These are phyloP conservation scores for Teinopalpus imperialis DNA, from an alignment of 2,888 invertebrate species.

Conservation along the genomic window DNA sequence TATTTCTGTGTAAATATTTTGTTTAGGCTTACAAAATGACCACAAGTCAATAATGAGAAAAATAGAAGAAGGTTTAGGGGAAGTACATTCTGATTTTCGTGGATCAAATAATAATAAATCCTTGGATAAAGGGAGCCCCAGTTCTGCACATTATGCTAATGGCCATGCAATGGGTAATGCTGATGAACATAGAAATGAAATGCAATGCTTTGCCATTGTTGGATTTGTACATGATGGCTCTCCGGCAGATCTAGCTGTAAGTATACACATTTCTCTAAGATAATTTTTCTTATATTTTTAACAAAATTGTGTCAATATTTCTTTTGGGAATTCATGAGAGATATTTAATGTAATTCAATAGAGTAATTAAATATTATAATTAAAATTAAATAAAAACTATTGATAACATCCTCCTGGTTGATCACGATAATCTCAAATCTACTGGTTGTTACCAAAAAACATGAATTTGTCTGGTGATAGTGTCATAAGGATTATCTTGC, in stretches of 20 bases:
- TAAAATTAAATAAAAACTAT: too few species aligned
- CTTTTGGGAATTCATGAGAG: too few species aligned
- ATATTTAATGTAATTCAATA: too few species aligned
- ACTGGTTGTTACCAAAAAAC: too few species aligned
- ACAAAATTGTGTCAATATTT: too few species aligned
- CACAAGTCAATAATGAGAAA: constrained; percentile 90
- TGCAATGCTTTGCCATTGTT: constrained; percentile 84
- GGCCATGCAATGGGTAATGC: constrained; percentile 30
- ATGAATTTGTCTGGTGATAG: too few species aligned
- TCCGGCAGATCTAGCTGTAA: constrained; percentile 91
- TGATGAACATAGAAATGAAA: constrained; percentile 22
- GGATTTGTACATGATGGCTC: constrained; percentile 88
- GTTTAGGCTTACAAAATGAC: constrained; percentile 92
- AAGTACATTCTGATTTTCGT: constrained; percentile 77
- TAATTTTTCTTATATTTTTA: too few species aligned
- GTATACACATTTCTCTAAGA: constrained; percentile 46
- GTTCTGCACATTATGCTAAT: constrained; percentile 29
- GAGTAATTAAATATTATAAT: too few species aligned
- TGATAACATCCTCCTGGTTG: too few species aligned
- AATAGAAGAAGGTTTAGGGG: constrained; percentile 89
- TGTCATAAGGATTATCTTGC: too few species aligned
- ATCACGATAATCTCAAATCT: too few species aligned
- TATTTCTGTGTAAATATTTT: background rate
- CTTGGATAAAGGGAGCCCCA: constrained; percentile 11
- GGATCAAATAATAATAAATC: constrained; percentile 32